Percentiles rank a stretch among this genome's conserved stretches.
These are phyloP conservation scores for Regulus satrapa DNA, from an alignment of 2,113 vertebrate species.

Conservation along the genomic window DNA sequence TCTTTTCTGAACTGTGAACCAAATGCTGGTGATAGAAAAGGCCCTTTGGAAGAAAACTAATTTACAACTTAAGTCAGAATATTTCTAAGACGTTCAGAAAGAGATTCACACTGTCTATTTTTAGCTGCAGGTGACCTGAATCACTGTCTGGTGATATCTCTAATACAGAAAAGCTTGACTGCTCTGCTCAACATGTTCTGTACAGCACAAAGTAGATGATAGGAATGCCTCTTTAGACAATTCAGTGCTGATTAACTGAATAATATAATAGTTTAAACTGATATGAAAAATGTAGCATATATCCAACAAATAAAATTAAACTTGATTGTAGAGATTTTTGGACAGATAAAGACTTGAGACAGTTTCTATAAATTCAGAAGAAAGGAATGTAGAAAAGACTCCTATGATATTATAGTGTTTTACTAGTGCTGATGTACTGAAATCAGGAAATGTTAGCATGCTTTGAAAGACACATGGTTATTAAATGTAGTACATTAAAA, in stretches of 20 bases:
- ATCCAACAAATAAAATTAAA: neutral
- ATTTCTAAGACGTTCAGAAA: neutral
- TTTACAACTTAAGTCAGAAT: neutral
- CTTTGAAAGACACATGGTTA: neutral
- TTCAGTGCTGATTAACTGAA: neutral
- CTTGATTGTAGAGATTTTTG: neutral
- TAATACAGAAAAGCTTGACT: neutral
- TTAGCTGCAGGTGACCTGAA: slow-evolving; percentile 23
- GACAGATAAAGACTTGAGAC: neutral
- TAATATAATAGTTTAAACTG: neutral
- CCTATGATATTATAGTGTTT: neutral
- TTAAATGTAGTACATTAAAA: neutral
- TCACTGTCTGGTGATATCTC: neutral
- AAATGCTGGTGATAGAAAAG: neutral
- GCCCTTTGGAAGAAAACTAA: neutral
- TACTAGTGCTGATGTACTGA: neutral
- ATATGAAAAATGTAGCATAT: neutral
- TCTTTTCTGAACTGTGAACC: neutral
- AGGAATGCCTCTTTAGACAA: neutral
- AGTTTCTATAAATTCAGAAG: neutral
- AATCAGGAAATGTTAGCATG: neutral
- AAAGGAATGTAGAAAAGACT: neutral
- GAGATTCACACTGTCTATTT: neutral
- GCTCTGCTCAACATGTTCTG: neutral
- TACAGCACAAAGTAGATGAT: neutral